Conservation (phyloP, 2,888 invertebrate species). For the Pomacea canaliculata region DNA sequence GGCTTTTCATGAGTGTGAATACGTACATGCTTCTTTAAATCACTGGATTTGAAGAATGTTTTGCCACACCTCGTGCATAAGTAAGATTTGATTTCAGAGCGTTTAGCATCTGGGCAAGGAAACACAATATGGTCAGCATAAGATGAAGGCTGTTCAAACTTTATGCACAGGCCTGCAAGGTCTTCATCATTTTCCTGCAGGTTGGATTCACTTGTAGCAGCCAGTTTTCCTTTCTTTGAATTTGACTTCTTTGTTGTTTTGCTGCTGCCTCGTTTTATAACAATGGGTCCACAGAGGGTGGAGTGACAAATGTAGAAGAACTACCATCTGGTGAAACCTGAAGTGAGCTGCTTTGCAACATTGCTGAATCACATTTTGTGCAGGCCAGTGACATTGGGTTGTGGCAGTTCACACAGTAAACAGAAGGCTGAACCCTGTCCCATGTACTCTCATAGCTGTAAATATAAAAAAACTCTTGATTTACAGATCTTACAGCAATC, state of each 20-base stretch:
- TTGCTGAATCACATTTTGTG: constrained; percentile 3
- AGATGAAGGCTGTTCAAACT: constrained; percentile 5
- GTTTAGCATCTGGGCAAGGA: neutral
- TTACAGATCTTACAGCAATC: neutral
- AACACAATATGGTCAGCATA: neutral
- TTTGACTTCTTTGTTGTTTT: neutral
- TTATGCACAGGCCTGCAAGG: constrained; percentile 19
- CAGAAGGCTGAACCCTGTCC: constrained; percentile 15
- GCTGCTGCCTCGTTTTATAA: neutral
- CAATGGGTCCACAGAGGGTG: too few relatives aligned
- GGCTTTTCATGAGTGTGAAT: constrained; percentile 33
- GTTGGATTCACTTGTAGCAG: neutral
- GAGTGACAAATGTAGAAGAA: too few relatives aligned
- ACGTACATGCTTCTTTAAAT: constrained; percentile 27
- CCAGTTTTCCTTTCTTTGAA: neutral
- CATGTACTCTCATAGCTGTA: constrained; percentile 22
- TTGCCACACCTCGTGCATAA: constrained; percentile 25
- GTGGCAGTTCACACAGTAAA: constrained; percentile 20
- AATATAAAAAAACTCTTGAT: neutral
- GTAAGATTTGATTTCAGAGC: constrained; percentile 16
- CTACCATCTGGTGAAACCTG: too few relatives aligned
- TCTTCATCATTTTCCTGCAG: constrained; percentile 19
- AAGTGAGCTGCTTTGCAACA: neutral
- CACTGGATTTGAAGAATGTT: constrained; percentile 19
- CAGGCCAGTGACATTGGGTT: constrained; percentile 15